phyloP scores from a whole-genome alignment of 30 jellyfish, hydroid and myxozoan genomes.

The Cassiopea xamachana region DNA sequence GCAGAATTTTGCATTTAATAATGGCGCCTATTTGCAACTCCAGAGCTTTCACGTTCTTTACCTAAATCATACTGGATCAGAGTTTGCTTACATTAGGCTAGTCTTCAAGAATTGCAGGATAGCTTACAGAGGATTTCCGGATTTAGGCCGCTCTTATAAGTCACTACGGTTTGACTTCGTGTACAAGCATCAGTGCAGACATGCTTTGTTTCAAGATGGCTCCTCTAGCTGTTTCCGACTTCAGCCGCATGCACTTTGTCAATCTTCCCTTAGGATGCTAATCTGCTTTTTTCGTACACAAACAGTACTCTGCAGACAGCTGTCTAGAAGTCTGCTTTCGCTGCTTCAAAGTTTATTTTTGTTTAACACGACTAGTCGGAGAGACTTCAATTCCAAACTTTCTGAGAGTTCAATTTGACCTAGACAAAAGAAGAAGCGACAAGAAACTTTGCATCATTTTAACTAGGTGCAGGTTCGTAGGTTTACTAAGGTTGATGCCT shows the following conservation, averaged over 20 bases:
- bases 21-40: conserved; percentile 43
- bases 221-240: conserved; percentile 28
- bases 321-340: not conserved
- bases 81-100: conserved; percentile 30
- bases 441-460: not conserved
- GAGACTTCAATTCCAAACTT: not conserved
- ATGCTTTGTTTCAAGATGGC: conserved; percentile 22
- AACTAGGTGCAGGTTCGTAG: not conserved
- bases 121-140: conserved; percentile 75
- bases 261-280: conserved; percentile 35
- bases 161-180: conserved; percentile 36
- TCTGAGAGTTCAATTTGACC: not conserved
- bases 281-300: conserved; percentile 2
- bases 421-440: not conserved
- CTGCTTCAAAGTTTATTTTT: not conserved
- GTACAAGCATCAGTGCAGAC: conserved; percentile 32
- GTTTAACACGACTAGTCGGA: conserved; percentile 3
- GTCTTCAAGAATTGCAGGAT: not conserved
- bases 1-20: not conserved
- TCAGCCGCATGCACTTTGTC: not conserved
- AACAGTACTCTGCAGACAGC: not conserved
- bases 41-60: not conserved
- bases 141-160: conserved; percentile 42
- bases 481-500: too few species aligned
- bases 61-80: conserved; percentile 43